phyloP scores from a whole-genome alignment of 1,140 invertebrate genomes.

The Drosophila tani region DNA sequence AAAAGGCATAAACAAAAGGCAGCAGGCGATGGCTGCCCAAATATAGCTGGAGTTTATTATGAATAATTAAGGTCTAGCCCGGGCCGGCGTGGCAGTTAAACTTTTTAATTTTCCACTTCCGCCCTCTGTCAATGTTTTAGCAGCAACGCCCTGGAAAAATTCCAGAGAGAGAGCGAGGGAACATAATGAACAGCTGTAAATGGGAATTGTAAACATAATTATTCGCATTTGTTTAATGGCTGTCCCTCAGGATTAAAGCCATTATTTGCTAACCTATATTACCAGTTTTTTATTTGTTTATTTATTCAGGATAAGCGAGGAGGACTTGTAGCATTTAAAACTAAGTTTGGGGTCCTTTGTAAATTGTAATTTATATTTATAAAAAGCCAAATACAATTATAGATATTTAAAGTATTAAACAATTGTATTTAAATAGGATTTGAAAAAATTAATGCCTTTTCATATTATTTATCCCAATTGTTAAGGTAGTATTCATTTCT shows the following conservation, averaged over 20 bases:
- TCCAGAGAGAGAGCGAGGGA: background rate
- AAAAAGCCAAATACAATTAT: background rate
- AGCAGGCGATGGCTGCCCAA: conserved; percentile 1
- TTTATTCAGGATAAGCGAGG: background rate
- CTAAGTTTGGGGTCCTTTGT: no score
- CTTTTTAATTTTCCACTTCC: conserved; percentile 38
- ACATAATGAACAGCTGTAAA: conserved; percentile 11
- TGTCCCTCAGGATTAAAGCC: background rate
- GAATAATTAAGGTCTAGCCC: conserved; percentile 34
- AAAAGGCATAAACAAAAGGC: background rate
- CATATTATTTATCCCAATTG: no score
- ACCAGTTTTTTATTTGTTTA: background rate
- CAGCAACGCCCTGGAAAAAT: conserved; percentile 4
- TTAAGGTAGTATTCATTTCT: background rate
- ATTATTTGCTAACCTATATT: background rate
- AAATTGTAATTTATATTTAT: background rate
- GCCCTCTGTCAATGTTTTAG: background rate
- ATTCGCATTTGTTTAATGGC: conserved; percentile 5
- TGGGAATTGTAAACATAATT: conserved; percentile 11
- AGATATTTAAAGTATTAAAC: background rate
- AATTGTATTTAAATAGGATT: no score
- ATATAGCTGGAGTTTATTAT: conserved; percentile 30
- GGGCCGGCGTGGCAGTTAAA: conserved; percentile 12
- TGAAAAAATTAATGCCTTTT: no score
- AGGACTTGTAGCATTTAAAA: background rate